Base-by-base conservation (phyloP, 2,113 vertebrate species). In the Neopipo cinnamomea region DNA sequence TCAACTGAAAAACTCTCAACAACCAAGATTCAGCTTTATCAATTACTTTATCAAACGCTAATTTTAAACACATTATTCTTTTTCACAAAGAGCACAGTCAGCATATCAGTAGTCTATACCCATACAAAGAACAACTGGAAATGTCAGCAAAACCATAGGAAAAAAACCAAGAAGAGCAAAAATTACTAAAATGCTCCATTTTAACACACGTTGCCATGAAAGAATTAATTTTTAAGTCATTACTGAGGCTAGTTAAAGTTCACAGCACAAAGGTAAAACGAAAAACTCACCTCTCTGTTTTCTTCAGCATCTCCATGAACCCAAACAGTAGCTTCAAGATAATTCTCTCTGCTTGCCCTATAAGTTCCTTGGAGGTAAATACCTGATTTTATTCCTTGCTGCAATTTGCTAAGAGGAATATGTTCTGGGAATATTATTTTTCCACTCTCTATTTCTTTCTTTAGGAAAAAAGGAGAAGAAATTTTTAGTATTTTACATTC, bases 291-390 rank as follows among this genome's bases (percentile, higher is more conserved):
- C 98, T 99, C 99, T 95, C 97, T 99, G 92, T 97, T 97, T 67
- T 99, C 98, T 72, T 98, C 98, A 22, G 87, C 97, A 24, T 99
- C 99, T 93, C 99, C 98, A 76, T 99, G 99, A 95, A 99, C 96
- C 97, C 99, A 99, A 33, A 99, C 99, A 8, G 98, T 99, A 61
- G 99, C 99, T 98, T 99, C 99, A 96, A 99, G 98, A 92, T 99
- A 99, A 97, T 99, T 99, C 92, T 99, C 99, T 84, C 99, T 98
- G 97, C 98, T 99, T 88, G 99, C 99, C 85, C 98, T 98, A 31
- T 98, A 99, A 42, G 99, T 99, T 72, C 99, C 99, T 98, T 99
- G 99, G 58, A 99, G 96, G 75, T 99, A 99, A 76, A 96, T 67
- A 61, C 99, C 98, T 74, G 98, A 99, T 97, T 99, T 99, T 95